Evolutionary conservation across 2,888 invertebrate genomes (phyloP), one percentile per base, ranked within the genome.

Genomic region (Achlya flavicornis): DNA sequence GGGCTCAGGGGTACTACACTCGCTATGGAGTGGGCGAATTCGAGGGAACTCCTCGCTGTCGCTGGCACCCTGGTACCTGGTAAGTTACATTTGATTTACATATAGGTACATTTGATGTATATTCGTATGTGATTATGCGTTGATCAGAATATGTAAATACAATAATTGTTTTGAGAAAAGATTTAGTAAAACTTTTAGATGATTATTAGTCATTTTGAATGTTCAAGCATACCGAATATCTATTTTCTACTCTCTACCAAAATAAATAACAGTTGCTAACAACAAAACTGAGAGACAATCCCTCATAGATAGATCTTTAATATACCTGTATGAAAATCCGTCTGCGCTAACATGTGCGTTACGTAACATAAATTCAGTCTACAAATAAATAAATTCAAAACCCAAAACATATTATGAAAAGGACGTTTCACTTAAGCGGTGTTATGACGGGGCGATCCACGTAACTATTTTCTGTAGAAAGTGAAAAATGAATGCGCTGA

Each of bases 1-100:
- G 96, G 96, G n/a, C 91, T 97, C 67, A 95, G 96, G 77, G 97
- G 97, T 26, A 95, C 95, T 69, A 97, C 97, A 10, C 90, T 98
- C 72, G 96, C 97, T 76, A 97, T 99, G 95, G 99, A 99, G 92
- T 99, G 99, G 99, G 98, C 98, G 68, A 99, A 98, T 88, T 98
- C 98, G 1, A 96, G 98, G 43, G 98, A 98, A 85, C 92, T 98
- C 63, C 93, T 99, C 67, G 99, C 98, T 0, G 98, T 99, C 0
- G 98, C 98, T 60, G 99, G 99, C 0, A 95, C 96, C 14, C 86
- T 95, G 63, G 83, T 94, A 48, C 92, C 90, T 63, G 92, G 92
- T 92, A 43, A 80, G 58, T 33, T 38, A n/a, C 32, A 3, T 19
- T 35, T 35, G 1, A 35, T 35, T 35, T 35, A 6, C 4, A 7